Conservation (phyloP, 2,113 vertebrate genomes). For the Drymodes brunneopygia region DNA sequence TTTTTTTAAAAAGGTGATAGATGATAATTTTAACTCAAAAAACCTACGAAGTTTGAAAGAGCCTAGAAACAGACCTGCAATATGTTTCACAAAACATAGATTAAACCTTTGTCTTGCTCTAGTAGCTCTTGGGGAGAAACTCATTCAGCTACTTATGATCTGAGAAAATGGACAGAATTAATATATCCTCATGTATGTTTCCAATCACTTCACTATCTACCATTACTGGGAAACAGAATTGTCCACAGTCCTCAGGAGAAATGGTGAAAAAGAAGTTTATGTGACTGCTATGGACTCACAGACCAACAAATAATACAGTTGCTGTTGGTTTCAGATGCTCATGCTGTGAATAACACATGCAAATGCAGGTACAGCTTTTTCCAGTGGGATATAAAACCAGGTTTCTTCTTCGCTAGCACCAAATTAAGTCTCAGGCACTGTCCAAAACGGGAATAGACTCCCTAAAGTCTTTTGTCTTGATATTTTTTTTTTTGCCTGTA, state of each 20-base stretch:
- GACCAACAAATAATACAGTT: not conserved
- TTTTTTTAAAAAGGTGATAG: not conserved
- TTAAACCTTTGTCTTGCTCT: not conserved
- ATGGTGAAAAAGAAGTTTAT: not conserved
- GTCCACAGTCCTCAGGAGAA: not conserved
- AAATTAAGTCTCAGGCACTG: not conserved
- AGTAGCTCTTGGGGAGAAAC: not conserved
- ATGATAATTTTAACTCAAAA: not conserved
- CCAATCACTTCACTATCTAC: not conserved
- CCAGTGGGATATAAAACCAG: not conserved
- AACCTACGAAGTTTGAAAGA: not conserved
- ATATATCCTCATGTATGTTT: not conserved
- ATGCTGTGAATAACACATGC: not conserved
- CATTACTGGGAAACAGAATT: not conserved
- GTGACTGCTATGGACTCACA: not conserved
- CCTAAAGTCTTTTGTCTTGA: not conserved
- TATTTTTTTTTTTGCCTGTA: not conserved
- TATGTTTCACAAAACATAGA: not conserved
- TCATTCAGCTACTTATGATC: not conserved
- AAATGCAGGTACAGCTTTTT: not conserved
- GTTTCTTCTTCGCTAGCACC: not conserved
- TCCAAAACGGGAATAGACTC: not conserved
- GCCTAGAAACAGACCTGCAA: not conserved
- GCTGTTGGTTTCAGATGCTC: not conserved
- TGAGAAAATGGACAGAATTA: not conserved